phyloP scores from a whole-genome alignment of 2,113 vertebrate species.

The Peromyscus californicus region DNA sequence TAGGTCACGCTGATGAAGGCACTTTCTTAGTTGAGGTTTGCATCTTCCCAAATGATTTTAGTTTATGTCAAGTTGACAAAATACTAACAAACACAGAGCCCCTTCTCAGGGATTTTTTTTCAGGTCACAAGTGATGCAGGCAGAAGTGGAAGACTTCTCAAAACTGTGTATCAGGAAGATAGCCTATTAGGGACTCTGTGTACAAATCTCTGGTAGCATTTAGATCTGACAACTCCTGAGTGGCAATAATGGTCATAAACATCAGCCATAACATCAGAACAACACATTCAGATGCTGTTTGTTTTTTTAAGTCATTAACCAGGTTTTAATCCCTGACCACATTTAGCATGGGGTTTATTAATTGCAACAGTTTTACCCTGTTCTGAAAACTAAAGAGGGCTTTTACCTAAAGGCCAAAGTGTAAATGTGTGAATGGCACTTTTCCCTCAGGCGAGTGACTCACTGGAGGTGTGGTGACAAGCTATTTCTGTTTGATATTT shows the following conservation, averaged over 20 bases:
- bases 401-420: conserved; percentile 54
- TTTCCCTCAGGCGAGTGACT: conserved; percentile 57
- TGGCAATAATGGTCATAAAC: neutral
- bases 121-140: neutral
- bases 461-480: conserved; percentile 38
- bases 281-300: neutral
- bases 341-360: conserved; percentile 23
- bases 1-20: neutral
- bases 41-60: neutral
- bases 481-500: neutral
- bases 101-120: neutral
- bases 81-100: neutral
- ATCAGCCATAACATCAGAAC: neutral
- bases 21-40: neutral
- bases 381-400: conserved; percentile 46
- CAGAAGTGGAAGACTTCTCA: conserved; percentile 17
- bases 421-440: conserved; percentile 43
- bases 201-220: neutral
- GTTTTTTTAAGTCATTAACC: neutral
- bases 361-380: conserved; percentile 8
- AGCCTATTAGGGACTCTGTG: neutral
- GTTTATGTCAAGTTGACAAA: neutral
- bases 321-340: neutral
- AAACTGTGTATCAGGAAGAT: neutral
- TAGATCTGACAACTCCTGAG: neutral